phyloP scores from a whole-genome alignment of 2,113 vertebrate species.

The Psophia crepitans region DNA sequence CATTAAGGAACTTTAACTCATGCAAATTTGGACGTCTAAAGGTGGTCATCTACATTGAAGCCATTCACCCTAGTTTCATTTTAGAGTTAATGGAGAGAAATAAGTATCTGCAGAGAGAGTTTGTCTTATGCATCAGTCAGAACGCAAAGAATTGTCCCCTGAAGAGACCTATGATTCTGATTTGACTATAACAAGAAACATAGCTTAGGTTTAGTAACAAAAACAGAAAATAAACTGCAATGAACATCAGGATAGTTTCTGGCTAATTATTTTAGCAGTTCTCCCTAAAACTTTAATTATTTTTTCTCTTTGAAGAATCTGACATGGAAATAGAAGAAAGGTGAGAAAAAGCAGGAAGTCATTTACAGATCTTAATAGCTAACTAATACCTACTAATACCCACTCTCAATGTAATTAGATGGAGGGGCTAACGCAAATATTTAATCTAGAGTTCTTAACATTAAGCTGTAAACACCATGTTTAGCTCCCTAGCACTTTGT shows the following conservation, averaged over 20 bases:
- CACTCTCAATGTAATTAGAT: background rate
- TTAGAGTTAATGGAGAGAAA: background rate
- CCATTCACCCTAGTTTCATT: background rate
- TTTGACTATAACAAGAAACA: background rate
- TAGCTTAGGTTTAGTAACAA: background rate
- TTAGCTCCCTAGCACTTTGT: background rate
- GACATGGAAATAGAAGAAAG: constrained; percentile 23
- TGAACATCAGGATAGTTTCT: background rate
- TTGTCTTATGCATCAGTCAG: background rate
- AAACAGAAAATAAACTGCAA: background rate
- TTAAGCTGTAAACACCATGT: background rate
- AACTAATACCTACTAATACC: background rate
- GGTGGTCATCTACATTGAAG: background rate
- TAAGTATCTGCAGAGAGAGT: background rate
- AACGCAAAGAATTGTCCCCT: background rate
- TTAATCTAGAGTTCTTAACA: background rate
- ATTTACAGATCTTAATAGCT: background rate
- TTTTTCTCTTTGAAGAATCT: background rate
- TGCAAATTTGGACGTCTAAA: background rate
- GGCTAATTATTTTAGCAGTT: background rate
- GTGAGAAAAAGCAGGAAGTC: background rate
- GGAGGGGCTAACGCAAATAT: background rate
- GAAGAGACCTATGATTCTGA: background rate
- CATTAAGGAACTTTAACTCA: background rate
- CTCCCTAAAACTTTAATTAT: background rate